These are phyloP conservation scores for Oikopleura dioica DNA, from an alignment of 23 tunicate species.

Conservation along the genomic window DNA sequence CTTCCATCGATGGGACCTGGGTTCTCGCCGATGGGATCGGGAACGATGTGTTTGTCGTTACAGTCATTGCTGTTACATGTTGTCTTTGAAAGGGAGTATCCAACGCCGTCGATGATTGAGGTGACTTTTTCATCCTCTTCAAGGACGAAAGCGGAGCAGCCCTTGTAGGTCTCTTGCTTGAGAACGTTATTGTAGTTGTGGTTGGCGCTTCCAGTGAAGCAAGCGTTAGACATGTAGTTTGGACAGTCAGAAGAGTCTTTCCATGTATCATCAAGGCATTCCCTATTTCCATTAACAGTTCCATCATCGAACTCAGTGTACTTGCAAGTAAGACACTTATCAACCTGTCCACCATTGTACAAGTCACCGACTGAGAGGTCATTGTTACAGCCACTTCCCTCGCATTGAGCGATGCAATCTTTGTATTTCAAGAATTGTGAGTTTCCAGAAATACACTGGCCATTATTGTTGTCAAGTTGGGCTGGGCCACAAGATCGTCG, in stretches of 20 bases:
- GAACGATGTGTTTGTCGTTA: no score
- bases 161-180: slow-evolving; percentile 1
- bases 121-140: no score
- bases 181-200: no score
- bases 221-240: neutral
- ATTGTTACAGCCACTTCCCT: no score
- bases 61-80: no score
- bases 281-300: neutral
- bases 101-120: no score
- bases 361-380: no score
- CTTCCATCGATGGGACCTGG: no score
- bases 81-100: no score
- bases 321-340: neutral
- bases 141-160: neutral
- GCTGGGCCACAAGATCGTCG: neutral
- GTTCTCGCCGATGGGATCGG: no score
- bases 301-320: neutral
- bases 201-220: neutral
- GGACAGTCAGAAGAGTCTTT: neutral
- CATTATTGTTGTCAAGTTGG: no score
- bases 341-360: neutral
- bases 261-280: neutral
- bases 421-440: neutral
- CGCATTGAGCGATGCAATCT: neutral
- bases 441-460: no score